Evolutionary conservation across 2,113 vertebrate species (phyloP).

Genomic region (Oophaga pumilio): DNA sequence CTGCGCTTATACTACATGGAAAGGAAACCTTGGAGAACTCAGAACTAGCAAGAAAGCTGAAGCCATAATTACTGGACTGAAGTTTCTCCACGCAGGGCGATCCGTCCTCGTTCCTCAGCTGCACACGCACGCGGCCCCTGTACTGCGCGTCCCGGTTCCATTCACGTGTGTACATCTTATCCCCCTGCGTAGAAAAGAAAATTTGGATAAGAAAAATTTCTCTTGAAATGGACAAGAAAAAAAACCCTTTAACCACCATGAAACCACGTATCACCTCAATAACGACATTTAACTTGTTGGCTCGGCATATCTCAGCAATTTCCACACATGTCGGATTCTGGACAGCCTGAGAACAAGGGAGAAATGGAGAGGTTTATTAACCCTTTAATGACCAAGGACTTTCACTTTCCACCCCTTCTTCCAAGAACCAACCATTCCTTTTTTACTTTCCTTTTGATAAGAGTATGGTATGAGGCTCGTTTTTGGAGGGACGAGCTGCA

Average conservation of each 20-base stretch:
- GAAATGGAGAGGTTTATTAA: no score
- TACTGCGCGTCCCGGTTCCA: conserved; percentile 93
- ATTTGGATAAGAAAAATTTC: neutral
- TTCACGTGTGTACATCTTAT: conserved; percentile 94
- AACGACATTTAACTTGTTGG: conserved; percentile 85
- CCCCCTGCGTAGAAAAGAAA: conserved; percentile 67
- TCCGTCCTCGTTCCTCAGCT: conserved; percentile 90
- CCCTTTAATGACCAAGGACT: no score
- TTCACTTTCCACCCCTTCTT: no score
- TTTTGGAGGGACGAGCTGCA: no score
- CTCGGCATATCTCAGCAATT: conserved; percentile 90
- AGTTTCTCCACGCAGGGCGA: conserved; percentile 85
- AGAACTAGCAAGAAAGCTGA: neutral
- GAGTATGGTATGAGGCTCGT: no score
- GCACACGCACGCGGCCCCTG: conserved; percentile 88
- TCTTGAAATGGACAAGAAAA: neutral
- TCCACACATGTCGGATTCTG: conserved; percentile 94
- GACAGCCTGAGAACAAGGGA: conserved; percentile 76
- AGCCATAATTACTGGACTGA: conserved; percentile 83
- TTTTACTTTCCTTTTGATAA: no score
- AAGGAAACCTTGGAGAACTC: no score
- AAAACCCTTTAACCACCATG: neutral
- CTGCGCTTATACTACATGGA: neutral
- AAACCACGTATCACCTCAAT: conserved; percentile 77
- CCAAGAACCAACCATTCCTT: no score